phyloP scores from a whole-genome alignment of 2,888 invertebrate species.

The Synanthedon andrenaeformis region DNA sequence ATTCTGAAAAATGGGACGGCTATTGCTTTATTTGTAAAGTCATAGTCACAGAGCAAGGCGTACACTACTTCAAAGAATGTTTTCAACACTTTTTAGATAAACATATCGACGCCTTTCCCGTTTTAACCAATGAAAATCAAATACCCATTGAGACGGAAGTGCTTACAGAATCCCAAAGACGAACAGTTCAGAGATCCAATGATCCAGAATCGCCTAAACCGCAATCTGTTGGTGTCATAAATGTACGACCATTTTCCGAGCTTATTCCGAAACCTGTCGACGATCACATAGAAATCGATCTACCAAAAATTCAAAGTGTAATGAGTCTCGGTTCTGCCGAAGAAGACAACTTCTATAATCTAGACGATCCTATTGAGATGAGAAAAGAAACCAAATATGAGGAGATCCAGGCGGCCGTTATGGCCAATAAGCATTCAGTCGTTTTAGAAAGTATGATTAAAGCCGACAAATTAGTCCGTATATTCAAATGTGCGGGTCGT shows the following conservation, averaged over 20 bases:
- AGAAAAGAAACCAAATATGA: slow-evolving; percentile 32
- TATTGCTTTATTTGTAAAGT: slow-evolving; percentile 64
- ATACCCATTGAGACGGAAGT: slow-evolving; percentile 1
- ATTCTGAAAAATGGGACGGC: slow-evolving; percentile 66
- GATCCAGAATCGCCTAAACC: slow-evolving; percentile 8
- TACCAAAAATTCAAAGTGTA: slow-evolving; percentile 64
- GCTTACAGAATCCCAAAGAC: too few relatives aligned
- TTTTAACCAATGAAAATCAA: slow-evolving; percentile 7
- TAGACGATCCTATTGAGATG: background rate
- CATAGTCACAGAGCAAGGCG: slow-evolving; percentile 48
- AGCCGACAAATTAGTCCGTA: slow-evolving; percentile 49
- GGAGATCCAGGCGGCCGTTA: slow-evolving; percentile 39
- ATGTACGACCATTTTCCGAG: slow-evolving; percentile 50
- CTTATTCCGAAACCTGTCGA: slow-evolving; percentile 26
- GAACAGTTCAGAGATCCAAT: background rate
- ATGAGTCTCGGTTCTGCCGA: slow-evolving; percentile 52
- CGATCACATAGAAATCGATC: slow-evolving; percentile 8
- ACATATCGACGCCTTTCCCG: slow-evolving; percentile 52
- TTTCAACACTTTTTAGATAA: slow-evolving; percentile 51
- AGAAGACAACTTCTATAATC: slow-evolving; percentile 6
- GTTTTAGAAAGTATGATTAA: slow-evolving; percentile 61
- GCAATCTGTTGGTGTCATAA: slow-evolving; percentile 27
- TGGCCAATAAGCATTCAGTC: slow-evolving; percentile 44
- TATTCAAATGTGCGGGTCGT: slow-evolving; percentile 56
- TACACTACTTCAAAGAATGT: slow-evolving; percentile 43